Evolutionary conservation across 2,113 vertebrate species (phyloP).

Genomic region (Orcinus orca): DNA sequence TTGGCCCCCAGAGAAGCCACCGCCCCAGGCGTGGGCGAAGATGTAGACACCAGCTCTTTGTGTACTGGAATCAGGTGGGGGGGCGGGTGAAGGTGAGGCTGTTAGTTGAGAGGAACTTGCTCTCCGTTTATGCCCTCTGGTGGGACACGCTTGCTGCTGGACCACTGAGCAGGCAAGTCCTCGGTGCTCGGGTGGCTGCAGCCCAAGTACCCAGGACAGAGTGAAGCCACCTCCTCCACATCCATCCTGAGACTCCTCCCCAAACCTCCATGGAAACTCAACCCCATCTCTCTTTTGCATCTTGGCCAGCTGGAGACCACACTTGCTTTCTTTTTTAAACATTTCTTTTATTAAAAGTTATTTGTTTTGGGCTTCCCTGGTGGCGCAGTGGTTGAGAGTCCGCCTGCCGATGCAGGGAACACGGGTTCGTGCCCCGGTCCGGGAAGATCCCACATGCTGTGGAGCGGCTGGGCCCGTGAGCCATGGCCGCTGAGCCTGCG

Average conservation of each 20-base stretch:
- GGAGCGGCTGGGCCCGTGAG: too few species aligned
- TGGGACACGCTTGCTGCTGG: background rate
- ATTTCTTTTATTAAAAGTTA: background rate
- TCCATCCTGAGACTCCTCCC: background rate
- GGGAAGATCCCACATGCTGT: too few species aligned
- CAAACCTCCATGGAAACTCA: background rate
- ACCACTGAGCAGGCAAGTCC: background rate
- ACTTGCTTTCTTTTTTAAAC: background rate
- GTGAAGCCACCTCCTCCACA: background rate
- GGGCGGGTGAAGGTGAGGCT: background rate
- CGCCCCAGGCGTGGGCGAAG: background rate
- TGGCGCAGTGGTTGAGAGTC: too few species aligned
- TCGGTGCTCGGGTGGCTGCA: background rate
- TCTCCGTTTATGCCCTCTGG: too few species aligned
- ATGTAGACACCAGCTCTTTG: background rate
- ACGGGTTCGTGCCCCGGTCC: too few species aligned
- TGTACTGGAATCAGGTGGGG: background rate
- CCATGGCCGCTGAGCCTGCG: too few species aligned
- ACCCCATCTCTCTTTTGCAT: background rate
- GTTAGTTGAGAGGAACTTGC: too few species aligned
- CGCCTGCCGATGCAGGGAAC: accelerated
- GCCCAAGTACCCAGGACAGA: background rate
- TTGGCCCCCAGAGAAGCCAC: too few species aligned
- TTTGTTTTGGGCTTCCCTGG: background rate
- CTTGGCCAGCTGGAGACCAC: background rate